phyloP scores from a whole-genome alignment of 2,113 vertebrate genomes.

The Hystrix brachyura region DNA sequence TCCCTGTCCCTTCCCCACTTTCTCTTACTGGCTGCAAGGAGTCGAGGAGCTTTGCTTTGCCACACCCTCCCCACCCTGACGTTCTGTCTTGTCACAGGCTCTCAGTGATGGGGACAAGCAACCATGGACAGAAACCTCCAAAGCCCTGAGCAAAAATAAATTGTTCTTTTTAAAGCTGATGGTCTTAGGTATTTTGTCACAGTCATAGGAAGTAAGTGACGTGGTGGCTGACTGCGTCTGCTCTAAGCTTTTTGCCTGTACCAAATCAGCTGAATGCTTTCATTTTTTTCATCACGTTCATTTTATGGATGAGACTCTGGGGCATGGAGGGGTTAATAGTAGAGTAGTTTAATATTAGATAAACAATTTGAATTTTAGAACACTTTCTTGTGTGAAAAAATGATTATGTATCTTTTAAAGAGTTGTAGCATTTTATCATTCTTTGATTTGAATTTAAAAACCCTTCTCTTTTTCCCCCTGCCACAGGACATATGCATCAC shows the following conservation, averaged over 20 bases:
- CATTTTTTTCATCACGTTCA: neutral
- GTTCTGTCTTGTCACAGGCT: neutral
- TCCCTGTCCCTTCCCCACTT: neutral
- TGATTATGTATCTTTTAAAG: neutral
- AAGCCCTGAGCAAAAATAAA: neutral
- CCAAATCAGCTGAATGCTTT: neutral
- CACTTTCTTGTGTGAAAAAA: neutral
- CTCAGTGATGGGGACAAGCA: neutral
- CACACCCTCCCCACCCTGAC: neutral
- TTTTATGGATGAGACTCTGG: neutral
- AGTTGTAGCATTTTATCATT: neutral
- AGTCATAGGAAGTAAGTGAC: neutral
- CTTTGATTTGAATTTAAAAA: neutral
- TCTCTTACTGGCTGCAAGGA: neutral
- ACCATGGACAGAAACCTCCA: neutral
- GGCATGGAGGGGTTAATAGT: neutral
- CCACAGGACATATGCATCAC: neutral
- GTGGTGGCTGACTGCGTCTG: neutral
- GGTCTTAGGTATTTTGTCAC: neutral
- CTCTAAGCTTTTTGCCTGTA: neutral
- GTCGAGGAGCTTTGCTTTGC: neutral
- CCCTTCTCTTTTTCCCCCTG: fast-evolving
- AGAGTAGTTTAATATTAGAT: neutral
- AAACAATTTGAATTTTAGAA: neutral
- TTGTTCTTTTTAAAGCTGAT: neutral